Percentiles rank a stretch among this genome's conserved stretches.
Conservation (phyloP, 2,797 vertebrate genomes). For the Podargus strigoides region DNA sequence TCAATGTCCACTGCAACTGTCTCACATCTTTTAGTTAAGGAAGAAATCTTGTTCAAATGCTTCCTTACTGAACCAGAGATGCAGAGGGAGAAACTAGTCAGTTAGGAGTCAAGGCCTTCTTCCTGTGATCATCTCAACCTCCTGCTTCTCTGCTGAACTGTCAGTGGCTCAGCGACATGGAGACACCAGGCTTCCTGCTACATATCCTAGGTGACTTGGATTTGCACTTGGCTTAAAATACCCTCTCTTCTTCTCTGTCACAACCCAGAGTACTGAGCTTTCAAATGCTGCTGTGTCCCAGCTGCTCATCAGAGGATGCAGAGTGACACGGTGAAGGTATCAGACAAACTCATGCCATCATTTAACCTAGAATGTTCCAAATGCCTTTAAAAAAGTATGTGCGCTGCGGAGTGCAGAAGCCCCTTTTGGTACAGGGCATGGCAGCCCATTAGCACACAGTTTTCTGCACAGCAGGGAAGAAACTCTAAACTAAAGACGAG, state of each 20-base stretch:
- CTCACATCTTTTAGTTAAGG: not conserved
- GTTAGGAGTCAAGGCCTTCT: not conserved
- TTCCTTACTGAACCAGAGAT: not conserved
- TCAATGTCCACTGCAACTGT: not conserved
- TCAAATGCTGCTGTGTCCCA: not conserved
- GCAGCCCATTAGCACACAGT: not conserved
- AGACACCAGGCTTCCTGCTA: not conserved
- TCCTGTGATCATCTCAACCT: not conserved
- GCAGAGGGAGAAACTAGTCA: not conserved
- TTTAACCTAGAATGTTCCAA: not conserved
- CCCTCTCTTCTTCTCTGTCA: not conserved
- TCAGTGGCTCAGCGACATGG: not conserved
- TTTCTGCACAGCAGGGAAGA: not conserved
- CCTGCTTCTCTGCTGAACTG: not conserved
- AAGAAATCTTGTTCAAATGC: not conserved
- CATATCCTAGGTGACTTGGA: not conserved
- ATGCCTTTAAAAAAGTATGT: not conserved
- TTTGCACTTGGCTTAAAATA: not conserved
- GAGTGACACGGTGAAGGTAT: not conserved
- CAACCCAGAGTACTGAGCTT: not conserved
- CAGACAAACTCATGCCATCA: accelerated
- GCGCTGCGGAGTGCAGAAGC: not conserved
- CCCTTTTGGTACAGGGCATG: not conserved
- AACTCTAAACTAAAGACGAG: not conserved
- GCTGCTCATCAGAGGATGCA: not conserved